Evolutionary conservation across 2,888 invertebrate genomes (phyloP).

Genomic region (Agonopterix arenella): DNA sequence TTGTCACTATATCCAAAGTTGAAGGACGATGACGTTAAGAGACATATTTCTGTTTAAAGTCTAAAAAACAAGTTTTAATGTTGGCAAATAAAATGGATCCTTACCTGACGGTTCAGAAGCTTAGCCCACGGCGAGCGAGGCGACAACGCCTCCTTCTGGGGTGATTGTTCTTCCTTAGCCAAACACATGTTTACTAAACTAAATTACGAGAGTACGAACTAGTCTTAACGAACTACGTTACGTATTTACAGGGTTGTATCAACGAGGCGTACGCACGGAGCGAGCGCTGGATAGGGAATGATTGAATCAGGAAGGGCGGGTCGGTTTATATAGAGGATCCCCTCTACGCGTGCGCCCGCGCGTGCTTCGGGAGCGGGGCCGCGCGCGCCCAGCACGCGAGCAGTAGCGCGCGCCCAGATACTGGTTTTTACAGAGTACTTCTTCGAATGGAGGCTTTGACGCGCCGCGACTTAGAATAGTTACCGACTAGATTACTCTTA

Average conservation of each 20-base stretch:
- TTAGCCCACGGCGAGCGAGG: conserved; percentile 77
- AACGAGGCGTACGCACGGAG: conserved; percentile 54
- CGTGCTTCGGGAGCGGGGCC: conserved; percentile 36
- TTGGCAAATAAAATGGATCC: conserved; percentile 15
- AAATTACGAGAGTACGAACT: conserved; percentile 29
- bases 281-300: conserved; percentile 57
- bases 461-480: conserved; percentile 53
- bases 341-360: conserved; percentile 29
- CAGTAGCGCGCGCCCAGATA: conserved; percentile 63
- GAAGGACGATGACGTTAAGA: not conserved
- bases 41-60: not conserved
- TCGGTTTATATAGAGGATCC: conserved; percentile 53
- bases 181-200: conserved; percentile 72
- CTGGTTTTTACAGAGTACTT: conserved; percentile 59
- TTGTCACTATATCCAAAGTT: not conserved
- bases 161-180: conserved; percentile 65
- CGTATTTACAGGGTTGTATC: conserved; percentile 59
- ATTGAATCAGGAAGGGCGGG: conserved; percentile 64
- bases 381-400: conserved; percentile 62
- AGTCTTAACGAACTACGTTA: conserved; percentile 35
- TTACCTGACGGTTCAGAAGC: conserved; percentile 76
- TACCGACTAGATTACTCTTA: conserved; percentile 37
- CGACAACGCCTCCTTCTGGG: conserved; percentile 57
- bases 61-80: not conserved
- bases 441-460: conserved; percentile 70